Evolutionary conservation across 2,888 invertebrate species (phyloP).

Genomic region (Meganola albula): DNA sequence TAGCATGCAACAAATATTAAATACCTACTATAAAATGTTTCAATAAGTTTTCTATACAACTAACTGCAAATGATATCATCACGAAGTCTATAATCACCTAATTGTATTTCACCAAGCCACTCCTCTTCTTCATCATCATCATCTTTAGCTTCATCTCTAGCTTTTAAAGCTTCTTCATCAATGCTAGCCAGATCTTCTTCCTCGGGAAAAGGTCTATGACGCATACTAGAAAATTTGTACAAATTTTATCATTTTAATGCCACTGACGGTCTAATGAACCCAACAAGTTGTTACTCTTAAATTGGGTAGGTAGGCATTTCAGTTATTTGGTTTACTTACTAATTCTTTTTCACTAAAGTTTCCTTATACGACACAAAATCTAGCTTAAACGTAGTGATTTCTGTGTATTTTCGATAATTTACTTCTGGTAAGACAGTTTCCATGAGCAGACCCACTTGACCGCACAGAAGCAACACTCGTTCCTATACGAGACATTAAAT

Average conservation of each 20-base stretch:
- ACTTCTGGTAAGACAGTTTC: slow-evolving; percentile 56
- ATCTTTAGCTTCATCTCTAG: slow-evolving; percentile 72
- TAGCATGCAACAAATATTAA: too few species aligned
- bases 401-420: slow-evolving; percentile 38
- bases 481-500: too few species aligned
- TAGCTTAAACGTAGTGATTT: slow-evolving; percentile 62
- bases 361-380: slow-evolving; percentile 58
- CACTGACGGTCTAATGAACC: too few species aligned
- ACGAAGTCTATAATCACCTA: slow-evolving; percentile 78
- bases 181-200: slow-evolving; percentile 70
- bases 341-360: slow-evolving; percentile 60
- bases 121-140: slow-evolving; percentile 71
- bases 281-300: too few species aligned
- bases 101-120: slow-evolving; percentile 76
- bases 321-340: too few species aligned
- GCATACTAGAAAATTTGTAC: slow-evolving; percentile 43
- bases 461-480: slow-evolving; percentile 53
- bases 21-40: too few species aligned
- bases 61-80: too few species aligned
- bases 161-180: slow-evolving; percentile 76
- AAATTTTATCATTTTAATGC: too few species aligned
- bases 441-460: slow-evolving; percentile 61
- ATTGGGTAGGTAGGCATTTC: too few species aligned
- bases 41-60: too few species aligned
- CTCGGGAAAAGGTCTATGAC: slow-evolving; percentile 58